Evolutionary conservation across 1,140 invertebrate genomes (phyloP).

Genomic region (Doryteuthis pealeii): DNA sequence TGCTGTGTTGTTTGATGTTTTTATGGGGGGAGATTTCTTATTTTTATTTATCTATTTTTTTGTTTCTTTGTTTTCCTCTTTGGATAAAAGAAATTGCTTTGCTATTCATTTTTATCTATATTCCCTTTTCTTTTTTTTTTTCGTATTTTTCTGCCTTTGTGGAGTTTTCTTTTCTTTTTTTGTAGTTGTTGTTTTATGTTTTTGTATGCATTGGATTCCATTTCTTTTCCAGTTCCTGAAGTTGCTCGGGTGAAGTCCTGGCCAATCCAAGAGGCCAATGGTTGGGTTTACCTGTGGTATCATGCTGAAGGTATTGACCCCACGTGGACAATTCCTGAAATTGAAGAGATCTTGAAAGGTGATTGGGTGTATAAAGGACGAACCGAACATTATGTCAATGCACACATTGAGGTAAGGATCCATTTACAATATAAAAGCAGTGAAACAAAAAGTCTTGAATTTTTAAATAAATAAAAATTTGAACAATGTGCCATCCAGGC

Average conservation of each 20-base stretch:
- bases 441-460: no score
- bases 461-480: no score
- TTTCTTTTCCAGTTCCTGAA: slow-evolving; percentile 57
- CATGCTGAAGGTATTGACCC: slow-evolving; percentile 74
- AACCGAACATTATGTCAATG: slow-evolving; percentile 71
- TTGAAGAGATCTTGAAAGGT: slow-evolving; percentile 65
- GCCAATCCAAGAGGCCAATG: slow-evolving; percentile 71
- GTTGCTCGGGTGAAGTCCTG: slow-evolving; percentile 66
- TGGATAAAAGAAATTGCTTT: no score
- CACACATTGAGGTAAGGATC: slow-evolving; percentile 61
- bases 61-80: no score
- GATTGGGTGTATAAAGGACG: slow-evolving; percentile 72
- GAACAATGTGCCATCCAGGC: no score
- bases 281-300: slow-evolving; percentile 80
- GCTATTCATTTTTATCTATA: no score
- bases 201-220: no score
- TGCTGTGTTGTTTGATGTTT: no score
- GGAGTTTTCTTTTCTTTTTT: not conserved
- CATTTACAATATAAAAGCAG: not conserved
- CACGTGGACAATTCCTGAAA: slow-evolving; percentile 69
- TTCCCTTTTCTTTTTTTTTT: no score
- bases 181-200: not conserved
- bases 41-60: no score
- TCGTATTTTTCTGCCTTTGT: no score
- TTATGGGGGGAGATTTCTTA: no score